Conservation (phyloP, 2,888 invertebrate species). For the Lithophane ornitopus region DNA sequence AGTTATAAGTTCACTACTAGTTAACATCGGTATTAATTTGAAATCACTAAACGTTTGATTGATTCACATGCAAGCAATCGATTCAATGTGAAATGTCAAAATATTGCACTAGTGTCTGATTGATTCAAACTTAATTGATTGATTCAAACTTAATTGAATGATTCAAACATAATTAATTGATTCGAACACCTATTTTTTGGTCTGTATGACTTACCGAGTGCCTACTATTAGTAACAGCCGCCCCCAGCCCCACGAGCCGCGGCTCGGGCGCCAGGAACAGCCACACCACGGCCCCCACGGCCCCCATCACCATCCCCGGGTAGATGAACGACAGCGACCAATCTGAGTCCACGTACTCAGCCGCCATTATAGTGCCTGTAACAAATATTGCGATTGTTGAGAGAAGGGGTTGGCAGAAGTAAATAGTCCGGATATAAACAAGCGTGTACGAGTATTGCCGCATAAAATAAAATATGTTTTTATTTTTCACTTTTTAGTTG, state of each 20-base stretch:
- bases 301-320: slow-evolving; percentile 95
- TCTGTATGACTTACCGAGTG: slow-evolving; percentile 59
- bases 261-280: slow-evolving; percentile 96
- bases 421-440: too few relatives aligned
- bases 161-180: neutral
- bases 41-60: too few relatives aligned
- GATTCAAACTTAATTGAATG: neutral
- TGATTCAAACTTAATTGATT: neutral
- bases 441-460: too few relatives aligned
- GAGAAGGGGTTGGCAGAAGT: too few relatives aligned
- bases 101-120: too few relatives aligned
- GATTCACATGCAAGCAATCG: too few relatives aligned
- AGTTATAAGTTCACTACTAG: too few relatives aligned
- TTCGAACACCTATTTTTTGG: neutral
- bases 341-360: slow-evolving; percentile 95
- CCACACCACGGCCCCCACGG: slow-evolving; percentile 93
- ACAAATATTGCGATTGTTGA: neutral
- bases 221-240: slow-evolving; percentile 72
- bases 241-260: slow-evolving; percentile 92
- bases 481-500: too few relatives aligned
- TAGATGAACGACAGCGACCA: slow-evolving; percentile 98
- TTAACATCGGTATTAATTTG: too few relatives aligned
- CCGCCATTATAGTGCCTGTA: slow-evolving; percentile 95
- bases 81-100: too few relatives aligned
- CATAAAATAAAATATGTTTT: too few relatives aligned